Evolutionary conservation across 2,888 invertebrate species (phyloP), one percentile per base, ranked within the genome.

Genomic region (Pterostichus niger): DNA sequence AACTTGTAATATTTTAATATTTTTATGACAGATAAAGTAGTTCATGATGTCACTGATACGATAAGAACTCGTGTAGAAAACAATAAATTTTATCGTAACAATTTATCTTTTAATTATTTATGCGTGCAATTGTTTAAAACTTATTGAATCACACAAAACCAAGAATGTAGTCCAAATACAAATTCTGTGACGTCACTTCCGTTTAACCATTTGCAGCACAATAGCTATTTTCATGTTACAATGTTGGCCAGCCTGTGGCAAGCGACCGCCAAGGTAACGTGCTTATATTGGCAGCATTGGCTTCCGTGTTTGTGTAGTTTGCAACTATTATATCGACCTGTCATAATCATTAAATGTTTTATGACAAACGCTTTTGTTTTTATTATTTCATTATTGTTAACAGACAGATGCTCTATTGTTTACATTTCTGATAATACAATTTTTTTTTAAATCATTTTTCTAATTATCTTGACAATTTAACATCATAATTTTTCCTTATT

Each of bases 271-370:
- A 64, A 64, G 64, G 64, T 64, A 64, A 64, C 31, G 13, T 59
- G 11, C 49, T 49, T 13, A 49, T 49, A 49, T 59, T 59, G 59
- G 31, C 31, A 59, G 59, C 64, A 11, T 13, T 64, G 64, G 59
- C 64, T 64, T 64, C 64, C 64, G 64, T 64, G 64, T 64, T 33
- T 49, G 49, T 7, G 40, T 40, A 40, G 40, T 40, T 49, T 64
- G 64, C 64, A 64, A 64, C 31, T 64, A 24, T 59, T 35, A 9
- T 61, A 64, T 64, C 64, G 64, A 64, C 64, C 35, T 64, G 64
- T n/a, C 64, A 64, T 64, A 64, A 33, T 35, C 64, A 35, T 64
- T 13, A 64, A 31, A 59, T 59, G 59, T 64, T 13, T 33, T 6
- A 59, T 59, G 59, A 24, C 31, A 59, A 64, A 10, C 35, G 7